phyloP scores from a whole-genome alignment of 1,140 invertebrate genomes.

The Rhagoletis zephyria region DNA sequence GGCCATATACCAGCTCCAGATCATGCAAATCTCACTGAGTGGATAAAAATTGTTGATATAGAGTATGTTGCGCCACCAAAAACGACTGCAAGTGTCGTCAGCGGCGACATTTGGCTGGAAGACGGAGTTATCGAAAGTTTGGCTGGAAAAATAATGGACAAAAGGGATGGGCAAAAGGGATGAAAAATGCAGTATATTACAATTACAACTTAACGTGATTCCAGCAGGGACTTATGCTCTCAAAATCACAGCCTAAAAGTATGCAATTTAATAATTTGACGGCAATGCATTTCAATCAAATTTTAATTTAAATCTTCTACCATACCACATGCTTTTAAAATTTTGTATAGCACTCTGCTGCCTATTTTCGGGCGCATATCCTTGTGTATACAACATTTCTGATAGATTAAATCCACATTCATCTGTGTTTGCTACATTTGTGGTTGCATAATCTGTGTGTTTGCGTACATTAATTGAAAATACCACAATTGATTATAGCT shows the following conservation, averaged over 20 bases:
- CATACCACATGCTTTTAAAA: no score
- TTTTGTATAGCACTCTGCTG: neutral
- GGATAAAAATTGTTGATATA: constrained; percentile 88
- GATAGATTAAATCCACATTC: no score
- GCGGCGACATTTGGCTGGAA: constrained; percentile 84
- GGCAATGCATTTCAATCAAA: neutral
- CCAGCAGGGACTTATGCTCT: no score
- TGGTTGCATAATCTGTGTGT: neutral
- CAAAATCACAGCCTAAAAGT: neutral
- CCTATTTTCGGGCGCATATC: neutral
- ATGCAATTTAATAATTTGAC: neutral
- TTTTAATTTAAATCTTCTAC: no score
- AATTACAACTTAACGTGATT: no score
- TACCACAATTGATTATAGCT: neutral
- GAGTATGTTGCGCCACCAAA: constrained; percentile 87
- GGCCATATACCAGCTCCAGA: constrained; percentile 93
- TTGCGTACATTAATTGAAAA: neutral
- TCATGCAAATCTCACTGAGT: constrained; percentile 86
- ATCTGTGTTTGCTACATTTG: neutral
- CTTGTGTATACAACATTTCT: neutral
- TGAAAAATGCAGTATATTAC: neutral
- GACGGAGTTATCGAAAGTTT: constrained; percentile 78
- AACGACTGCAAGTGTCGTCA: constrained; percentile 84
- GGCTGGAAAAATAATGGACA: constrained; percentile 59
- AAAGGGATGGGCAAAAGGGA: neutral